Percentiles rank a stretch among this genome's conserved stretches.
Evolutionary conservation across 2,113 vertebrate genomes (phyloP).

Genomic region (Dissostichus mawsoni): DNA sequence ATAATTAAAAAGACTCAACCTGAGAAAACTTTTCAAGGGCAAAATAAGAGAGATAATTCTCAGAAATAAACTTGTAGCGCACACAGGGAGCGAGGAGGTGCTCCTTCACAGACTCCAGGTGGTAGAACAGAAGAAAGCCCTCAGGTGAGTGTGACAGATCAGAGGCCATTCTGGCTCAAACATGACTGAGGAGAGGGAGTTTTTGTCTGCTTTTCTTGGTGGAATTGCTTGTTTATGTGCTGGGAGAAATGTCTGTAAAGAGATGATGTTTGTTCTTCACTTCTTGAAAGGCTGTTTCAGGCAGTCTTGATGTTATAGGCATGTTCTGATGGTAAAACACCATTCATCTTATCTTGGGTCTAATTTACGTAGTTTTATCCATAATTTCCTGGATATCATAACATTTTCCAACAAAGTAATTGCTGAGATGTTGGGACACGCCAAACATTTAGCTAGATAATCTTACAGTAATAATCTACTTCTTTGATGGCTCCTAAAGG

Average conservation of each 20-base stretch:
- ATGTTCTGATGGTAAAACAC: constrained; percentile 12
- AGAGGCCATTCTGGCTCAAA: constrained; percentile 59
- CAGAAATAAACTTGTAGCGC: constrained; percentile 11
- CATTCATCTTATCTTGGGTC: background rate
- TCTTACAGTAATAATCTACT: background rate
- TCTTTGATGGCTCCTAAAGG: no score
- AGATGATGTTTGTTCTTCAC: constrained; percentile 1
- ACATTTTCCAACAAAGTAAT: background rate
- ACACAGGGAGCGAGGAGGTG: constrained; percentile 15
- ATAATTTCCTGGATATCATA: background rate
- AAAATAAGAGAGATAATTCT: constrained; percentile 16
- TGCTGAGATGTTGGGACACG: background rate
- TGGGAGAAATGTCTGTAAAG: constrained; percentile 10
- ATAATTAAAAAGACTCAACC: constrained; percentile 28
- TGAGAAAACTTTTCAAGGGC: constrained; percentile 54
- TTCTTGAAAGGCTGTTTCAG: constrained; percentile 24
- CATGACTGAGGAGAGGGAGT: constrained; percentile 37
- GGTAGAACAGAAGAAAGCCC: constrained; percentile 66
- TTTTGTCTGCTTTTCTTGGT: constrained; percentile 39
- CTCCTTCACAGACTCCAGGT: constrained; percentile 60
- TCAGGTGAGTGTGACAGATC: constrained; percentile 65
- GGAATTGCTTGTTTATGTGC: constrained; percentile 41
- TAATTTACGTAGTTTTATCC: background rate
- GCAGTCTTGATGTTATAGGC: background rate
- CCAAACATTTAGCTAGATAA: background rate